These are phyloP conservation scores for Gallinago solitaria DNA, from an alignment of 2,797 vertebrate genomes.

Conservation along the genomic window DNA sequence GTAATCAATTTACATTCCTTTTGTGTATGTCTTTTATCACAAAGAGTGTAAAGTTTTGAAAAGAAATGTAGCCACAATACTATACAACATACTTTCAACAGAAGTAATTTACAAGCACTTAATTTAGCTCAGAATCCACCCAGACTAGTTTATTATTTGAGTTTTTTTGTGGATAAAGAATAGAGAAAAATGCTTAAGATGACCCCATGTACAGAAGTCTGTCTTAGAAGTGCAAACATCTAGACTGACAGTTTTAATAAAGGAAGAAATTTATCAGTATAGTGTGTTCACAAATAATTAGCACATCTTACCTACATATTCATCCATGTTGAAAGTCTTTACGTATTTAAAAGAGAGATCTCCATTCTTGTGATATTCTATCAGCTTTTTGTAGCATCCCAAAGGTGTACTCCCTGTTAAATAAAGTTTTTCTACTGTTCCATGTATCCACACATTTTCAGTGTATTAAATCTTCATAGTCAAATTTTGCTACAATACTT, in stretches of 20 bases:
- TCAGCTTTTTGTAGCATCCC: conserved; percentile 84
- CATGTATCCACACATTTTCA: not conserved
- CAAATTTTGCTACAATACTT: not conserved
- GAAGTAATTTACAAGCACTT: not conserved
- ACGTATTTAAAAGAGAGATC: conserved; percentile 85
- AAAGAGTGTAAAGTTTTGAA: not conserved
- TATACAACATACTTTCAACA: not conserved
- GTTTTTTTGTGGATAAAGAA: not conserved
- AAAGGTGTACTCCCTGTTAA: conserved; percentile 82
- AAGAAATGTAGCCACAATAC: not conserved
- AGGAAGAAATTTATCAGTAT: not conserved
- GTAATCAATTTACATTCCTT: not conserved
- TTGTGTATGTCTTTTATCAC: not conserved
- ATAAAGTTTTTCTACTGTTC: conserved; percentile 6
- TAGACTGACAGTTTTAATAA: not conserved
- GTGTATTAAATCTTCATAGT: not conserved
- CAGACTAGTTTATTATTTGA: not conserved
- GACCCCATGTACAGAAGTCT: not conserved
- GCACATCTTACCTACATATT: conserved; percentile 80
- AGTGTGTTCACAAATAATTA: not conserved
- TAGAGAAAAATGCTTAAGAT: not conserved
- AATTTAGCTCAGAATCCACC: not conserved
- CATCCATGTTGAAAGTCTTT: conserved; percentile 87
- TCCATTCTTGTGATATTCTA: conserved; percentile 83
- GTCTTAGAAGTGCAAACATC: too few relatives aligned